These are phyloP conservation scores for Hydroisotoma schaefferi DNA, from an alignment of 2,888 invertebrate genomes.

Conservation along the genomic window DNA sequence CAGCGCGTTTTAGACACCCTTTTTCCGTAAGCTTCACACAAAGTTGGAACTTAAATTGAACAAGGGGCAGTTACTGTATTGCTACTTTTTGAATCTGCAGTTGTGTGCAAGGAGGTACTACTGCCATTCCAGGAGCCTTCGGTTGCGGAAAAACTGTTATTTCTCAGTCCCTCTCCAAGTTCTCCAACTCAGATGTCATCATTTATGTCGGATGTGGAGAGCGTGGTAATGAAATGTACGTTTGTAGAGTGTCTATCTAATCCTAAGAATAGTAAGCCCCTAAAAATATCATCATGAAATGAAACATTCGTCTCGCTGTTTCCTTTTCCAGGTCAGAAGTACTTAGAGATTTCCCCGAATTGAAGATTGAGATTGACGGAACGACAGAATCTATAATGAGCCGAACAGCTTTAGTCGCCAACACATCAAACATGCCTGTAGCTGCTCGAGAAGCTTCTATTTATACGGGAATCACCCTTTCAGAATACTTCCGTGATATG, in stretches of 20 bases:
- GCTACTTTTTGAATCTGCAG: slow-evolving; percentile 54
- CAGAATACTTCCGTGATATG: slow-evolving; percentile 94
- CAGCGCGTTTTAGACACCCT: slow-evolving; percentile 97
- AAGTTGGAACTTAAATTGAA: not conserved
- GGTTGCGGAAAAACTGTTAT: slow-evolving; percentile 99
- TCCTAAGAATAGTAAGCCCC: not conserved
- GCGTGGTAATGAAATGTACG: slow-evolving; percentile 98
- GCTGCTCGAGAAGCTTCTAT: slow-evolving; percentile 99
- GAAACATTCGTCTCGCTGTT: too few species aligned
- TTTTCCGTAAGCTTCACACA: slow-evolving; percentile 73
- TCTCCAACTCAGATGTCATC: slow-evolving; percentile 99
- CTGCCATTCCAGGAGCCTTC: slow-evolving; percentile 98
- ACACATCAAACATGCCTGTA: slow-evolving; percentile 99
- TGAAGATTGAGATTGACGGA: slow-evolving; percentile 95
- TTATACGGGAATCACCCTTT: slow-evolving; percentile 98
- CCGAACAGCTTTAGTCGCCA: slow-evolving; percentile 97
- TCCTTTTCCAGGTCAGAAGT: slow-evolving; percentile 40
- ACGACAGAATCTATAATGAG: slow-evolving; percentile 99
- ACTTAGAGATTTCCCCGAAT: slow-evolving; percentile 89
- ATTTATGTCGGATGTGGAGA: slow-evolving; percentile 99
- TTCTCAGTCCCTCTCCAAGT: slow-evolving; percentile 98
- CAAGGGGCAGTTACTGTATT: slow-evolving; percentile 1
- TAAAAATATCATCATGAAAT: too few species aligned
- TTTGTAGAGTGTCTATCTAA: not conserved
- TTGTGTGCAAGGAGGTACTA: slow-evolving; percentile 97